Evolutionary conservation across 2,113 vertebrate genomes (phyloP), one percentile per base, ranked within the genome.

Genomic region (Stigmatopora argus): DNA sequence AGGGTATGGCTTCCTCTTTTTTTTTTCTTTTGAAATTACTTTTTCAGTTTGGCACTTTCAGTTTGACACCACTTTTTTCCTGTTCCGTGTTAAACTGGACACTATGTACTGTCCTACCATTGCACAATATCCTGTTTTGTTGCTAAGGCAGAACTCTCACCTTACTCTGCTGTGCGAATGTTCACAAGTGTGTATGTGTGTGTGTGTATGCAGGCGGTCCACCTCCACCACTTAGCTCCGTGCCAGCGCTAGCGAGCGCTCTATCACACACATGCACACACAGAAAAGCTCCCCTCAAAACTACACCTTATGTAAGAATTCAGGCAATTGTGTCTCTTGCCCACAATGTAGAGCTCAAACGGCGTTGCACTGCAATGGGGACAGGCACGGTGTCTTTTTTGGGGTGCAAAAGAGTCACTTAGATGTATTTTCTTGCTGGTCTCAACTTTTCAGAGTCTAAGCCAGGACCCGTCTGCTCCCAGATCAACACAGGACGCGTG

Each of bases 291-390:
- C 78, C 84, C 70, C 60, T 73, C 62, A 67, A 76, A 79, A 62
- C 73, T 73, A 51, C 57, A 69, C 69, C 21, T 92, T 87, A 90
- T 85, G 75, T 90, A 89, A 90, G 75, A 64, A 80, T 69, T 79
- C 78, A 70, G 66, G 65, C 41, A 74, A 71, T 60, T 79, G 60
- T 48, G 58, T 75, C 41, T 69, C 53, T 46, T 64, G 23, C 61
- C 62, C 75, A 55, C 69, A 45, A 66, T 65, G 53, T 52, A 41
- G 62, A 76, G 71, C 65, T 65, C 60, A 66, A 77, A 82, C 55
- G 45, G 62, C 56, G 0, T 60, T 62, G 77, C 61, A 48, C 78
- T 83, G 76, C 81, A 66, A 82, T 79, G 76, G 83, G 38, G 78
- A 82, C 83, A 86, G 85, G 84, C 87, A 86, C 31, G 64, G 63